Base-by-base conservation (phyloP, 2,888 invertebrate species). In the Automeris io region DNA sequence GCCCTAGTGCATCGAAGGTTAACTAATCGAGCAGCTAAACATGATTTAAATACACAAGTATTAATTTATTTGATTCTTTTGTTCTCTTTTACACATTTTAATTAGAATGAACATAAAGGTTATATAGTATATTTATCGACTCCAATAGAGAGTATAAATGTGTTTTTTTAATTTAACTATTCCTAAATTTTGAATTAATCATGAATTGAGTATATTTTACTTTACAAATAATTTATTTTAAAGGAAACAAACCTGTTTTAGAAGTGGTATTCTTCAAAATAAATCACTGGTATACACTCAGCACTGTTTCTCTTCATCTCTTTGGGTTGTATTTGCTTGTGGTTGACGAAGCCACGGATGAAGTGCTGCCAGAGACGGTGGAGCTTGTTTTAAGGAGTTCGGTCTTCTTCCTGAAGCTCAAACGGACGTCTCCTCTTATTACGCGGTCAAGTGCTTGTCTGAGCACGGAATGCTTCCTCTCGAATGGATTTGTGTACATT, bases 401-500 rank as follows among this genome's bases (percentile, higher is more conserved):
- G 11, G 68, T 67, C 53, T 81, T 83, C 62, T 66, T 76, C 33
- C 67, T 69, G 51, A 85, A 82, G 52, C 75, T 79, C 2, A 78
- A 54, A 33, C 74, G 66, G 7, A 78, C 65, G 33, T 87, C 87
- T n/a, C 88, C 88, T 35, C 49, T 57, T 48, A 91, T 77, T 43
- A 91, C 76, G 42, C 88, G 88, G 64, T 91, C 91, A 56, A 91
- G 75, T 57, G 90, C 87, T 62, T 91, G 91, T 54, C 91, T 87
- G 63, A 91, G 83, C 39, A 89, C 89, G 9, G 91, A 91, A 66
- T 91, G 91, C 54, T 91, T 91, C 51, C 91, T 88, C 51, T 91
- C 91, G 64, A 91, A 91, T 38, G 91, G 91, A 67, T 91, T 91
- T 43, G 91, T 91, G 58, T 89, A 91, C 91, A 91, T 91, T 53